A percentile compares a stretch with the other conserved stretches of the same genome.
Evolutionary conservation across 2,888 invertebrate species (phyloP).

Genomic region (Acanthoscelides obtectus): DNA sequence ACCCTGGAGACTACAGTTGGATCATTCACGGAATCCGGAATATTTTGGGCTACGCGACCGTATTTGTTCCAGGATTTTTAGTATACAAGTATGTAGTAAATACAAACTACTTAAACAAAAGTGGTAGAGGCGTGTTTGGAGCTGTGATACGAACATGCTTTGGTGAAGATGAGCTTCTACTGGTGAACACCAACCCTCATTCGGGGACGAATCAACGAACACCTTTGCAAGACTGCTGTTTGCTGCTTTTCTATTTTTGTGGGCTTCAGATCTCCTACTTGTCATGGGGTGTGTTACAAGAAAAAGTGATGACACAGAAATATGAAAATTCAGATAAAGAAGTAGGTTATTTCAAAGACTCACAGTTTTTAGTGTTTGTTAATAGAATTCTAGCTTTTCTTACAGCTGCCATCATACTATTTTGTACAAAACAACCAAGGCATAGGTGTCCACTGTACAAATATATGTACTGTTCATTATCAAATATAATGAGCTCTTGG

Average conservation of each 20-base stretch:
- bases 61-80: constrained; percentile 80
- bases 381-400: constrained; percentile 86
- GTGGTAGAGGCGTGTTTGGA: constrained; percentile 50
- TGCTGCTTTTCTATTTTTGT: constrained; percentile 72
- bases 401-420: constrained; percentile 63
- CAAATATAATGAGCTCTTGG: constrained; percentile 98
- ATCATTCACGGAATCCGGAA: constrained; percentile 72
- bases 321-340: constrained; percentile 64
- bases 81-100: constrained; percentile 76
- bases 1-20: constrained; percentile 63
- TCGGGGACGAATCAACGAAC: constrained; percentile 40
- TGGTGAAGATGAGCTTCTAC: constrained; percentile 48
- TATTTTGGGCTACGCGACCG: constrained; percentile 81
- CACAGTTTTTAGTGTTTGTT: constrained; percentile 94
- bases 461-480: constrained; percentile 92
- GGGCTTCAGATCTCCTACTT: constrained; percentile 89
- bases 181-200: constrained; percentile 25
- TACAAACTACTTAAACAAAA: constrained; percentile 75
- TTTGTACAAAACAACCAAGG: constrained; percentile 57
- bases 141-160: constrained; percentile 52
- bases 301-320: constrained; percentile 91
- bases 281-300: constrained; percentile 95
- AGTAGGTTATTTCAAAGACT: constrained; percentile 76
- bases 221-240: constrained; percentile 54
- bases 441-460: constrained; percentile 87